These are phyloP conservation scores for Pseudoatta argentina DNA, from an alignment of 1,140 invertebrate genomes.

Conservation along the genomic window DNA sequence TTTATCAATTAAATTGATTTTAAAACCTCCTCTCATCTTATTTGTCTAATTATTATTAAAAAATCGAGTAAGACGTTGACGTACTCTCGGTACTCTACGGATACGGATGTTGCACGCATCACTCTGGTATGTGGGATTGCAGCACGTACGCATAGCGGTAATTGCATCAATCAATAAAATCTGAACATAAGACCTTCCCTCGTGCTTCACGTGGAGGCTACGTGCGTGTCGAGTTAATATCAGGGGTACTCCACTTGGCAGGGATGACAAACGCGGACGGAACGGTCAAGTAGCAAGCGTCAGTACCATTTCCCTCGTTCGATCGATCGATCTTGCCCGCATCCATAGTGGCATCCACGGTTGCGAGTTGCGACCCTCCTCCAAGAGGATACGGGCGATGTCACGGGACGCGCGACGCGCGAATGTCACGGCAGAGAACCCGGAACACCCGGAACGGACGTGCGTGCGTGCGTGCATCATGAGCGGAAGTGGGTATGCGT, in stretches of 20 bases:
- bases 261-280: slow-evolving; percentile 46
- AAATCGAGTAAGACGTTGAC: not conserved
- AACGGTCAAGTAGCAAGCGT: slow-evolving; percentile 63
- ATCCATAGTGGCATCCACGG: not conserved
- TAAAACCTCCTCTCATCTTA: not conserved
- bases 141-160: slow-evolving; percentile 1
- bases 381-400: slow-evolving; percentile 65
- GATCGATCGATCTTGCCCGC: slow-evolving; percentile 65
- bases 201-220: not conserved
- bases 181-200: not conserved
- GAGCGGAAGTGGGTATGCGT: not conserved
- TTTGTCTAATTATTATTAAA: not conserved
- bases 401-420: slow-evolving; percentile 42
- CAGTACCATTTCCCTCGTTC: slow-evolving; percentile 66
- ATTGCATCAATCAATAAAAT: slow-evolving; percentile 45
- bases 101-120: not conserved
- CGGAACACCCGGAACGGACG: slow-evolving; percentile 23
- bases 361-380: not conserved
- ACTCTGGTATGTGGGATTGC: not conserved
- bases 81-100: not conserved
- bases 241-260: slow-evolving; percentile 37
- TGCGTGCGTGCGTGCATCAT: slow-evolving; percentile 9
- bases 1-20: not conserved
- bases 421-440: slow-evolving; percentile 20
- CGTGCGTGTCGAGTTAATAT: slow-evolving; percentile 46